Percentiles rank a stretch among this genome's conserved stretches.
These are phyloP conservation scores for Nomada ruficornis DNA, from an alignment of 2,888 invertebrate genomes.

Conservation along the genomic window DNA sequence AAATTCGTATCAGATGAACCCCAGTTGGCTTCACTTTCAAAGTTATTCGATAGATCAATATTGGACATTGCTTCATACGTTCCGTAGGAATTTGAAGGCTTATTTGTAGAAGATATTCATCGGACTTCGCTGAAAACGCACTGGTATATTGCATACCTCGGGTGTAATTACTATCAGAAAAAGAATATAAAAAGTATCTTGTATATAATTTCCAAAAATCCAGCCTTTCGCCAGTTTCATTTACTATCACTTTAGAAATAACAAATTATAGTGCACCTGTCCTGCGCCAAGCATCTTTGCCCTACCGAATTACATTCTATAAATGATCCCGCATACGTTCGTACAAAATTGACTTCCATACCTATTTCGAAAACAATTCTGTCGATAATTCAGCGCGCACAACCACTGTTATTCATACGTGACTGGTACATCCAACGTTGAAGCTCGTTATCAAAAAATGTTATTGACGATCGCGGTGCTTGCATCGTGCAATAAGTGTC, in stretches of 20 bases:
- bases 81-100: constrained; percentile 2
- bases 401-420: neutral
- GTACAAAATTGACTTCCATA: neutral
- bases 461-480: neutral
- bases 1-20: neutral
- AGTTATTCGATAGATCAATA: constrained; percentile 30
- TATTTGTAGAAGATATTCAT: neutral
- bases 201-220: no score
- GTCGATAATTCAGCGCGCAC: neutral
- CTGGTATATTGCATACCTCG: neutral
- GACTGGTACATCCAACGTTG: neutral
- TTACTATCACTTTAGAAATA: no score
- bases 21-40: neutral
- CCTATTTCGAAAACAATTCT: neutral
- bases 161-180: no score
- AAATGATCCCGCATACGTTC: neutral
- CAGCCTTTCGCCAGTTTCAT: no score
- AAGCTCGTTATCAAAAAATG: neutral
- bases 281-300: no score
- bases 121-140: neutral
- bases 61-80: constrained; percentile 20
- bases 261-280: no score
- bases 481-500: neutral
- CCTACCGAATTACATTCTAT: no score
- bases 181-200: neutral